phyloP scores from a whole-genome alignment of 2,113 vertebrate species.

The Pangasianodon gigas region DNA sequence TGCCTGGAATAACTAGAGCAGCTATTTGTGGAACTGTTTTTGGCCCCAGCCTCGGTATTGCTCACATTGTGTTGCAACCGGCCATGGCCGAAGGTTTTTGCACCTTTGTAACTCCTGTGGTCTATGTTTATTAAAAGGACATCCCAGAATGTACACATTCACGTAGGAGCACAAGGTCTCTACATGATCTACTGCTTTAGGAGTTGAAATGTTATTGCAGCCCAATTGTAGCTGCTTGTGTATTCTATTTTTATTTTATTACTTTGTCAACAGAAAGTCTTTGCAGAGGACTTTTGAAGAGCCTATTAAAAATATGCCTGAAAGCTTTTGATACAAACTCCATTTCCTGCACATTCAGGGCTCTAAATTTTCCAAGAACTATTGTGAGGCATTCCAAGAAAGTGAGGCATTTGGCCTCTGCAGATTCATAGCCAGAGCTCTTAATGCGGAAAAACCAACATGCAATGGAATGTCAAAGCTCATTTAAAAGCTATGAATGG shows the following conservation, averaged over 20 bases:
- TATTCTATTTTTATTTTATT: conserved; percentile 31
- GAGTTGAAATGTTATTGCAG: not conserved
- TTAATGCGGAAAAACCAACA: conserved; percentile 44
- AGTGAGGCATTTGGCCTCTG: conserved; percentile 20
- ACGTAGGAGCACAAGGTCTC: not conserved
- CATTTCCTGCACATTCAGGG: not conserved
- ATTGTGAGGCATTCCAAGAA: conserved; percentile 16
- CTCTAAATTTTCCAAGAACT: conserved; percentile 23
- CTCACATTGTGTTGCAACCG: conserved; percentile 14
- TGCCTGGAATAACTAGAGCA: conserved; percentile 43
- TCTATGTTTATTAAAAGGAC: conserved; percentile 40
- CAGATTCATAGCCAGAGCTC: conserved; percentile 30
- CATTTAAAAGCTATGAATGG: conserved; percentile 41
- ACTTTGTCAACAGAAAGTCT: not conserved
- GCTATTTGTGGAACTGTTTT: conserved; percentile 46
- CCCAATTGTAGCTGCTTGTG: conserved; percentile 6
- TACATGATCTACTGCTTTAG: not conserved
- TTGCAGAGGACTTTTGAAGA: not conserved
- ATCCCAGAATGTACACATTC: conserved; percentile 11
- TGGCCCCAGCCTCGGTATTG: conserved; percentile 25
- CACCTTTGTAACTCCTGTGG: conserved; percentile 37
- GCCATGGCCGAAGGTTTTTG: conserved; percentile 16
- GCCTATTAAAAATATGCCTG: conserved; percentile 13
- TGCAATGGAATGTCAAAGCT: conserved; percentile 37
- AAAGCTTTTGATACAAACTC: conserved; percentile 20